phyloP scores from a whole-genome alignment of 2,113 vertebrate genomes.

The Morone saxatilis region DNA sequence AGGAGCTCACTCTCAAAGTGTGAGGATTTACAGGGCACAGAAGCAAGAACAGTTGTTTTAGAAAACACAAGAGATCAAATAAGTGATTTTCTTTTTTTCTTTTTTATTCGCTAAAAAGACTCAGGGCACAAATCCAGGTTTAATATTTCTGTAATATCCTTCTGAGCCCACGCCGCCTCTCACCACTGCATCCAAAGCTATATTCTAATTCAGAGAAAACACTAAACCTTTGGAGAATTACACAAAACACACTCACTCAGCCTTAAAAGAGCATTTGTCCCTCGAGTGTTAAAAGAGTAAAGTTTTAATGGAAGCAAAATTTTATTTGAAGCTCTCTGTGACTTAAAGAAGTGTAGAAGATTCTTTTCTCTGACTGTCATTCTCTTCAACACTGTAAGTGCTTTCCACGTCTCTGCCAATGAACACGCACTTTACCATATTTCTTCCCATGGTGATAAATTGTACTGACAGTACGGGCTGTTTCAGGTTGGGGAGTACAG shows the following conservation, averaged over 20 bases:
- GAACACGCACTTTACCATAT: slow-evolving; percentile 22
- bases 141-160: slow-evolving; percentile 37
- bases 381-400: slow-evolving; percentile 50
- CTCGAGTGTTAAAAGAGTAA: slow-evolving; percentile 30
- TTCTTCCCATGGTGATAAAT: slow-evolving; percentile 48
- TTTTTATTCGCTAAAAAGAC: slow-evolving; percentile 13
- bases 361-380: slow-evolving; percentile 8
- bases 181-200: slow-evolving; percentile 6
- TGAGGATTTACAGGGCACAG: slow-evolving; percentile 15
- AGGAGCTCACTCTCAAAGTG: slow-evolving; percentile 18
- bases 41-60: slow-evolving; percentile 27
- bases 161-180: slow-evolving; percentile 12
- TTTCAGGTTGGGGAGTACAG: slow-evolving; percentile 30
- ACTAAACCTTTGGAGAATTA: slow-evolving; percentile 37
- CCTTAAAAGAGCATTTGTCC: slow-evolving; percentile 37
- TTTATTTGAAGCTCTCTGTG: slow-evolving; percentile 44
- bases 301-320: slow-evolving; percentile 57
- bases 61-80: slow-evolving; percentile 44
- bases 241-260: slow-evolving; percentile 26
- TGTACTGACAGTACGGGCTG: slow-evolving; percentile 28
- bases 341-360: slow-evolving; percentile 22
- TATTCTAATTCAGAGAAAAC: slow-evolving; percentile 54
- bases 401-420: slow-evolving; percentile 40
- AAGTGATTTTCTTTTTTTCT: slow-evolving; percentile 3
- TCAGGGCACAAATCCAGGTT: slow-evolving; percentile 28